Base-by-base conservation (phyloP, 2,113 vertebrate species). In the Clarias gariepinus region DNA sequence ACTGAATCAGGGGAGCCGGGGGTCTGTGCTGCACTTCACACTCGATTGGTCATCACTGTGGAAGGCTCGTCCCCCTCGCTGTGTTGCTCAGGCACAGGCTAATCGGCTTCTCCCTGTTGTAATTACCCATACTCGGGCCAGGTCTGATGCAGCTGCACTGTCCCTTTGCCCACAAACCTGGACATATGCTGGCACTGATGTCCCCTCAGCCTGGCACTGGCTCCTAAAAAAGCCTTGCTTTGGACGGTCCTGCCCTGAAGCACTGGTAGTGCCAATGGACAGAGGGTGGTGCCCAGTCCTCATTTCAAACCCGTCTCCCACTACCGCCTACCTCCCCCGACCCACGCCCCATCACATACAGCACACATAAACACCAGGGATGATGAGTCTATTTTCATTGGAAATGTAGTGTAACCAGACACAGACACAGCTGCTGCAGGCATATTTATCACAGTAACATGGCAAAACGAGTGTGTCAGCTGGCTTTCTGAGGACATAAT, bases 11-110 rank as follows among this genome's bases (percentile, higher is more conserved):
- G 95, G 95, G 94, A 95, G 95, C 96, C 96, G 95, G 96, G 96
- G 96, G 96, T 94, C 96, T 96, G 95, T 95, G 95, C 96, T 96
- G 95, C 93, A 96, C 97, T 98, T 98, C 96, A 97, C 97, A 97
- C 97, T 97, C 97, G 96, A 97, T 97, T 99, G 97, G 97, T 95
- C 95, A 95, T 96, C 97, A 96, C 96, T 94, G 95, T 96, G 95
- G 96, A 94, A 95, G 93, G 94, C 96, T 96, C 92, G 91, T 96
- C 96, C 95, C 96, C 95, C 96, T 96, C 90, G 95, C 94, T 95
- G 95, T 93, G 94, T 94, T 92, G 95, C 95, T 96, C 95, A 96
- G 89, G 95, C 92, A 91, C 95, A 94, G 96, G 96, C 96, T 96
- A 96, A 96, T 97, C 95, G 94, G 96, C 96, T 96, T 96, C 96